These are phyloP conservation scores for Trididemnum clinides DNA, from an alignment of 23 tunicate genomes.

Conservation along the genomic window DNA sequence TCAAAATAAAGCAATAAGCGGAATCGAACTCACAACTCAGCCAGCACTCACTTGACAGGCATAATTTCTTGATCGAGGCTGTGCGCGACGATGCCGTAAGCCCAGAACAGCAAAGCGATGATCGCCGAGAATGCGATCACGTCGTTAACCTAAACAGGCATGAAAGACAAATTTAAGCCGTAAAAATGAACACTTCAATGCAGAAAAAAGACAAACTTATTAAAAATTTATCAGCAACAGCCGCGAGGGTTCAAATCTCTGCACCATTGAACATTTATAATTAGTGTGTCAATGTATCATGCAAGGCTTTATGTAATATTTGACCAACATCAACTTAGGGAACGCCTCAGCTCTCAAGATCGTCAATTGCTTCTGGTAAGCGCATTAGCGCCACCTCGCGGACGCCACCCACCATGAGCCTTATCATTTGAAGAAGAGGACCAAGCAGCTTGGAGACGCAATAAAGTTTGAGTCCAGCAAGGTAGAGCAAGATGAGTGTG, in stretches of 20 bases:
- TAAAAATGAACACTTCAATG: neutral
- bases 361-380: too few species aligned
- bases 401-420: conserved; percentile 2
- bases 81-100: conserved; percentile 1
- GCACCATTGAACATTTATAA: too few species aligned
- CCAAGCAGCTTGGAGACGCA: conserved; percentile 18
- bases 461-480: neutral
- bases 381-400: too few species aligned
- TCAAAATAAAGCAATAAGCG: too few species aligned
- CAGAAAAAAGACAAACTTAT: neutral
- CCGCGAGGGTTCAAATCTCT: too few species aligned
- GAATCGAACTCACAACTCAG: too few species aligned
- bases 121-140: conserved; percentile 4
- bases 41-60: neutral
- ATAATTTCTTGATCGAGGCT: neutral
- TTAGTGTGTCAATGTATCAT: too few species aligned
- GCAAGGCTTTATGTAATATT: too few species aligned
- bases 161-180: neutral
- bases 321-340: too few species aligned
- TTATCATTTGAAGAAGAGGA: neutral
- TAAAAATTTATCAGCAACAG: neutral
- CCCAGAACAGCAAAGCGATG: neutral
- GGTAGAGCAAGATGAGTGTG: neutral
- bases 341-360: too few species aligned
- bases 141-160: neutral